Evolutionary conservation across 2,888 invertebrate species (phyloP).

Genomic region (Rotaria socialis): DNA sequence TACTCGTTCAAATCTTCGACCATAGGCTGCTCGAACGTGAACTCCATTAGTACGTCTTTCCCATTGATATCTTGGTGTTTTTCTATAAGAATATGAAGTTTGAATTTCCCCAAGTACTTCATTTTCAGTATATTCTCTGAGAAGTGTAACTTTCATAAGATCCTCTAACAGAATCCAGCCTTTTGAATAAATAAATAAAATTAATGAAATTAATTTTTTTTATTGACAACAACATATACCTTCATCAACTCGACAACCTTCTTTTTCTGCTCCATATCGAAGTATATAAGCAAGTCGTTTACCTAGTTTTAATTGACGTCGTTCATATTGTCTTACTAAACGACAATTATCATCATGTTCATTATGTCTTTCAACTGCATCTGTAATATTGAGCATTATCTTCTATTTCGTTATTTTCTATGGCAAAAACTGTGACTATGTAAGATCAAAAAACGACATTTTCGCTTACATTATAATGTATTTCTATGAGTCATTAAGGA

Average conservation of each 20-base stretch:
- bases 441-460: neutral
- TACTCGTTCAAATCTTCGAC: constrained; percentile 53
- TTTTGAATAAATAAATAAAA: constrained; percentile 46
- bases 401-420: neutral
- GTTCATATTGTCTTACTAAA: neutral
- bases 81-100: constrained; percentile 50
- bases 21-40: constrained; percentile 52
- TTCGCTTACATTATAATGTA: neutral
- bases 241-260: constrained; percentile 51
- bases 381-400: neutral
- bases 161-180: constrained; percentile 53
- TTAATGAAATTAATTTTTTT: neutral
- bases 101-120: constrained; percentile 51
- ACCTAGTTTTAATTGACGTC: constrained; percentile 47
- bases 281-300: constrained; percentile 53
- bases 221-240: constrained; percentile 49
- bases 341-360: neutral
- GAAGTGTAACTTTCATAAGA: constrained; percentile 50
- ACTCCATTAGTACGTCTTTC: constrained; percentile 49
- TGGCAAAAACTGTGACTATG: neutral
- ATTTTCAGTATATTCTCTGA: constrained; percentile 50
- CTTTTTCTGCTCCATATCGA: constrained; percentile 54
- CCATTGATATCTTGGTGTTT: constrained; percentile 51
- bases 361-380: neutral
- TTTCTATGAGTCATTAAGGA: neutral